A percentile compares a stretch with the other conserved stretches of the same genome.
Evolutionary conservation across 2,113 vertebrate species (phyloP).

Genomic region (Megaceryle maxima): DNA sequence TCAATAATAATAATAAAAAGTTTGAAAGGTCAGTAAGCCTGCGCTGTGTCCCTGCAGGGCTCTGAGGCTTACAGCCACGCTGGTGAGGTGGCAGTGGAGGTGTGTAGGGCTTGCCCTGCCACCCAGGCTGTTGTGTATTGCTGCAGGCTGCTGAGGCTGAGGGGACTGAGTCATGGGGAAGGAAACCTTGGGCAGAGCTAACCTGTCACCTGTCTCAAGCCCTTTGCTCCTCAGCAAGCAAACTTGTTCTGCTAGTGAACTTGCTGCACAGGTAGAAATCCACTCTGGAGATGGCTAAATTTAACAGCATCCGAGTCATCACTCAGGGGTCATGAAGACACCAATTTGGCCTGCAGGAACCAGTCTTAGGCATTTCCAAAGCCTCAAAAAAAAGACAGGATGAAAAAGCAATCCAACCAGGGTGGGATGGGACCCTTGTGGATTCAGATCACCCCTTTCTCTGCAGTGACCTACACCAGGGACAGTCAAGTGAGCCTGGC

Average conservation of each 20-base stretch:
- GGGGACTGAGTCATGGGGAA: background rate
- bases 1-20: too few species aligned
- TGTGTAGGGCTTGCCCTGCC: background rate
- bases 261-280: background rate
- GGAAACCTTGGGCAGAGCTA: background rate
- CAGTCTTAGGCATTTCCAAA: background rate
- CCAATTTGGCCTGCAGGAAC: background rate
- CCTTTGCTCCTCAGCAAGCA: background rate
- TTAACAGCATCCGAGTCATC: accelerated
- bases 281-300: background rate
- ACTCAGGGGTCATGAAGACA: background rate
- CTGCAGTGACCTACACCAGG: background rate
- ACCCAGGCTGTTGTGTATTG: accelerated
- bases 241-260: background rate
- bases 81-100: background rate
- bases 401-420: accelerated
- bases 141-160: background rate
- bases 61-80: accelerated
- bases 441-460: background rate
- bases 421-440: background rate
- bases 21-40: too few species aligned
- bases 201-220: background rate
- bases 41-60: too few species aligned
- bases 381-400: background rate
- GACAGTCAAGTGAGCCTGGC: accelerated